phyloP scores from a whole-genome alignment of 2,888 invertebrate genomes.

The Amitus sp. region DNA sequence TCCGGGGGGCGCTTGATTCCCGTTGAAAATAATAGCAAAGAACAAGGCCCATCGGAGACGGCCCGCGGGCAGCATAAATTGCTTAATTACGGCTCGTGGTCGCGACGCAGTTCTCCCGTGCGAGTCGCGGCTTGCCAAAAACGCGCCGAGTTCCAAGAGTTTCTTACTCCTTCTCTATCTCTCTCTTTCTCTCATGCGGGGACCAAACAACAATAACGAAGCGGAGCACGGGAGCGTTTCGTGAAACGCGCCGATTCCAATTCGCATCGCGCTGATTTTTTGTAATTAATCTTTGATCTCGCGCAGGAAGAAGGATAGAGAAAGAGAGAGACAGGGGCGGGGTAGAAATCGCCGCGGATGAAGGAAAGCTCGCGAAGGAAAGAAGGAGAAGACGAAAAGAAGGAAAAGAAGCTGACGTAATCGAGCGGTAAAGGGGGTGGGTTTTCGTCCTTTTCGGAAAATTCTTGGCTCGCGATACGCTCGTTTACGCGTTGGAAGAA shows the following conservation, averaged over 20 bases:
- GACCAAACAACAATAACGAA: background rate
- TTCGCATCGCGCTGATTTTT: constrained; percentile 61
- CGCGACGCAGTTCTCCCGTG: background rate
- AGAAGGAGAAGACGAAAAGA: constrained; percentile 19
- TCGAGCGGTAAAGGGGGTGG: no score
- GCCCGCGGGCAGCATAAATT: constrained; percentile 21
- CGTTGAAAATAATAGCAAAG: constrained; percentile 35
- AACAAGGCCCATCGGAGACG: constrained; percentile 1
- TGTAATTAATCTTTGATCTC: constrained; percentile 62
- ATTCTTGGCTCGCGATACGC: no score
- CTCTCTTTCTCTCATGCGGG: background rate
- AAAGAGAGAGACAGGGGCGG: constrained; percentile 27
- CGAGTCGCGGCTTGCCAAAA: background rate
- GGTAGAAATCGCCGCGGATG: constrained; percentile 1
- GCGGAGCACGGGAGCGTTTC: constrained; percentile 40
- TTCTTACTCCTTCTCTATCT: constrained; percentile 6
- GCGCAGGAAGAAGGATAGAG: constrained; percentile 37
- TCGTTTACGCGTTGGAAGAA: no score
- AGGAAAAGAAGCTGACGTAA: constrained; percentile 25
- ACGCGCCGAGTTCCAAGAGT: background rate
- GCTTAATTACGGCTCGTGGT: constrained; percentile 26
- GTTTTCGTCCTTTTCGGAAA: no score
- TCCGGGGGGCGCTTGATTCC: no score
- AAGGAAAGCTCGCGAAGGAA: constrained; percentile 8
- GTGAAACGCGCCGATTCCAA: constrained; percentile 61